These are phyloP conservation scores for Echinometra lucunter DNA, from an alignment of 53 echinoderm and acorn worm genomes.

Conservation along the genomic window DNA sequence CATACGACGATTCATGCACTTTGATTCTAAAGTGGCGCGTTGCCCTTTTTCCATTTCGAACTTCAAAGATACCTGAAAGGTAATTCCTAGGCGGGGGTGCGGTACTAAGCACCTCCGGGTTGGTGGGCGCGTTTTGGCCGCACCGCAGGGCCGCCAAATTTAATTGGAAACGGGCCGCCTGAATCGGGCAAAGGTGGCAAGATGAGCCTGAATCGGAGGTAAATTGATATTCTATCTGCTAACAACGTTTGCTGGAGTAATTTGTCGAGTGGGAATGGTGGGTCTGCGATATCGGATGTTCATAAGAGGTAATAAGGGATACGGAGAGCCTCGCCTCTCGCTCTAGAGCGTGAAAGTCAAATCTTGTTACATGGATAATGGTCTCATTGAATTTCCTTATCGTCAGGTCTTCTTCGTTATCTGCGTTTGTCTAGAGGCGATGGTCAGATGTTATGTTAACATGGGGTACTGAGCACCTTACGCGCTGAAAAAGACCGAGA, in stretches of 20 bases:
- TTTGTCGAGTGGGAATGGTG: neutral
- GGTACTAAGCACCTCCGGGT: neutral
- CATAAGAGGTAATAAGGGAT: neutral
- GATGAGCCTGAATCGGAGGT: neutral
- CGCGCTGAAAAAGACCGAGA: neutral
- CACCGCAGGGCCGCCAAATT: neutral
- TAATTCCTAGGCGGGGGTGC: neutral
- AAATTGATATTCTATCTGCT: conserved; percentile 42
- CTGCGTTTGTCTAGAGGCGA: neutral
- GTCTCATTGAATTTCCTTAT: conserved; percentile 3
- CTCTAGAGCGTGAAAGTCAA: neutral
- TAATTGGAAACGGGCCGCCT: neutral
- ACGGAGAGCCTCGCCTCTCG: neutral
- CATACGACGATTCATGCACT: neutral
- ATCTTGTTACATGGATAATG: conserved; percentile 35
- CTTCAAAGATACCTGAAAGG: neutral
- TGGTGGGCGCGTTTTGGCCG: neutral
- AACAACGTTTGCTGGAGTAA: conserved; percentile 23
- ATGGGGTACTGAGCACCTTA: neutral
- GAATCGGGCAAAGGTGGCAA: neutral
- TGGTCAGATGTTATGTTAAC: neutral
- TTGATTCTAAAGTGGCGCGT: conserved; percentile 11
- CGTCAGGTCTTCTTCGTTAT: neutral
- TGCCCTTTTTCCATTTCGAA: neutral
- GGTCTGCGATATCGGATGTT: neutral